These are phyloP conservation scores for Callimorpha dominula DNA, from an alignment of 2,888 invertebrate species.

Conservation along the genomic window DNA sequence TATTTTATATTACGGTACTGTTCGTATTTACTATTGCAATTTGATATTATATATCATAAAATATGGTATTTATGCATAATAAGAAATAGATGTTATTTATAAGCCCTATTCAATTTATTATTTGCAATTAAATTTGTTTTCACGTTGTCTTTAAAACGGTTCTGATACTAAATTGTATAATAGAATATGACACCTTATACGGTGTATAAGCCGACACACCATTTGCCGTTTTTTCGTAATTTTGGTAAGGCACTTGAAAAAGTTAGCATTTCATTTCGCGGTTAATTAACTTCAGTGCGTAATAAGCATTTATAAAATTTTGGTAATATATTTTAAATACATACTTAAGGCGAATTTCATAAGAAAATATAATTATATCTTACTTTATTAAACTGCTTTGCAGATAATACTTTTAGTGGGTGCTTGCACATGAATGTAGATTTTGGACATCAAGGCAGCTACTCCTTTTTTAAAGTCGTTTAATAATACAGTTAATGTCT, in stretches of 20 bases:
- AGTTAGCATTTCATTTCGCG: conserved; percentile 11
- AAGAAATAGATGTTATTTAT: too few species aligned
- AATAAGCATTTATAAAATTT: neutral
- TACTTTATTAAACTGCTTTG: neutral
- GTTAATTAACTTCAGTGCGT: conserved; percentile 4
- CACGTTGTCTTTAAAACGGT: too few species aligned
- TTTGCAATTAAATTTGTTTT: too few species aligned
- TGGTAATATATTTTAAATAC: conserved; percentile 5
- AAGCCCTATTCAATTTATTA: too few species aligned
- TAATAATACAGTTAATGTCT: neutral
- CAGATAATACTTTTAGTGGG: neutral
- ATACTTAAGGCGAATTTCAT: neutral
- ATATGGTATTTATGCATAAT: too few species aligned
- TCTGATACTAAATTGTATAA: neutral
- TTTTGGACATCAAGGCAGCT: neutral
- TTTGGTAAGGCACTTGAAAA: neutral
- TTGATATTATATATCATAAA: too few species aligned
- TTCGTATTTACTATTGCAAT: too few species aligned
- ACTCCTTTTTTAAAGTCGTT: too few species aligned
- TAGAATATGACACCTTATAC: neutral
- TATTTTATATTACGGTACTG: too few species aligned
- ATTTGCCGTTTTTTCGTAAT: neutral
- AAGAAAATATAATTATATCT: too few species aligned
- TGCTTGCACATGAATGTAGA: neutral
- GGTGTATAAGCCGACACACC: neutral